Evolutionary conservation across 2,113 vertebrate species (phyloP), one percentile per base, ranked within the genome.

Genomic region (Halcyon senegalensis): DNA sequence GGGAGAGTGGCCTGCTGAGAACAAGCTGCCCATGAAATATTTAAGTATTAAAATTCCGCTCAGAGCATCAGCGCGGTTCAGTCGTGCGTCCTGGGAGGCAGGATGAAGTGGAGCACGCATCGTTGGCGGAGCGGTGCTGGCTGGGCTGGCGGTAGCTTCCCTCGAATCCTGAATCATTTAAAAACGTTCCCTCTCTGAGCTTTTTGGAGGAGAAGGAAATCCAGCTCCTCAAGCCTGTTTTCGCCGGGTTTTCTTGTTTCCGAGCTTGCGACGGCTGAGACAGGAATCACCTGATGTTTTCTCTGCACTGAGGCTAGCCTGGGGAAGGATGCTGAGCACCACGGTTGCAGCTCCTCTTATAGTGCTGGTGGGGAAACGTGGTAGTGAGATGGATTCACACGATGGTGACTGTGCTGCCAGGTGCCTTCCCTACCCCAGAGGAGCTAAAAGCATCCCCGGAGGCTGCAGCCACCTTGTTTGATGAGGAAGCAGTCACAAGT

Each of bases 21-120:
- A 84, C 91, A 94, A 51, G 89, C 95, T 96, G 94, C 93, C 73
- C 94, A 97, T 98, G 94, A 98, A 97, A 97, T 97, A 97, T 97
- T 97, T 55, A 98, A 81, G 92, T 73, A n/a, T 90, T 84, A 94
- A 96, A 95, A 95, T 66, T 79, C 87, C 91, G 96, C 96, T 94
- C 68, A 93, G 95, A 96, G 95, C 60, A 2, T 90, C 81, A 33
- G 50, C 80, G 50, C 73, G 62, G 76, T 41, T 92, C 87, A 64
- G 83, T 74, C 89, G 82, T 95, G 97, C 93, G 25, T 97, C 93
- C 56, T 55, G 37, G 41, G 68, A 96, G 92, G 90, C 51, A 81
- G 44, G 86, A 72, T 84, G 51, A 89, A 97, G 94, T 73, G 68
- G 85, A 93, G 90, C 85, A 72, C 7, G 1, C 67, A 10, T 64